Evolutionary conservation across 2,113 vertebrate genomes (phyloP).

Genomic region (Hippocampus mohnikei): DNA sequence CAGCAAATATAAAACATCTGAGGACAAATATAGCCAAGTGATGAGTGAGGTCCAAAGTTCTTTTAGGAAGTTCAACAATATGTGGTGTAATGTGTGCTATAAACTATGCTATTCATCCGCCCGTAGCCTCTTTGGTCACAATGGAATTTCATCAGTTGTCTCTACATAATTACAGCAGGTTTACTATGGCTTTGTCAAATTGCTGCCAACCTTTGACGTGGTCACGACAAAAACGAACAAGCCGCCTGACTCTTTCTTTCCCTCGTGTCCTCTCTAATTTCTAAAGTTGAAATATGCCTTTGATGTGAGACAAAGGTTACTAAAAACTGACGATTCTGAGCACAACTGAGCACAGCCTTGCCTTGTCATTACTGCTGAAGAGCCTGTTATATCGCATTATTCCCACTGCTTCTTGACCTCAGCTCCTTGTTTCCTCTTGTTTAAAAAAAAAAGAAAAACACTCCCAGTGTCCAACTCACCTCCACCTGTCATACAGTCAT

Average conservation of each 20-base stretch:
- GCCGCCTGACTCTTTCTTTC: neutral
- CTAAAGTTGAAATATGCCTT: neutral
- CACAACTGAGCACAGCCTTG: neutral
- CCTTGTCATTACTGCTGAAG: neutral
- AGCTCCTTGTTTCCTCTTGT: neutral
- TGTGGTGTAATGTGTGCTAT: too few relatives aligned
- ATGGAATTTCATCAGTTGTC: neutral
- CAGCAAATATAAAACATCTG: too few relatives aligned
- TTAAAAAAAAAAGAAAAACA: neutral
- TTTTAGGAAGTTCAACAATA: too few relatives aligned
- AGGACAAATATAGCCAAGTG: too few relatives aligned
- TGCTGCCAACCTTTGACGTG: neutral
- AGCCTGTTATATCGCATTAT: neutral
- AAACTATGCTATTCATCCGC: too few relatives aligned
- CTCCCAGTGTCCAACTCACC: neutral
- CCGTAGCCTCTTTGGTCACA: neutral
- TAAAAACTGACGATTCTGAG: neutral
- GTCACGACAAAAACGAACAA: neutral
- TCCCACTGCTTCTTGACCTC: neutral
- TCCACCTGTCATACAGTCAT: conserved; percentile 1
- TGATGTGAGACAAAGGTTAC: neutral
- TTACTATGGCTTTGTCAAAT: neutral
- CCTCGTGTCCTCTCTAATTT: neutral
- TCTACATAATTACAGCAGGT: neutral
- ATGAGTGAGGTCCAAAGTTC: too few relatives aligned